Base-by-base conservation (phyloP, 2,797 vertebrate species). In the Acanthornis magna region DNA sequence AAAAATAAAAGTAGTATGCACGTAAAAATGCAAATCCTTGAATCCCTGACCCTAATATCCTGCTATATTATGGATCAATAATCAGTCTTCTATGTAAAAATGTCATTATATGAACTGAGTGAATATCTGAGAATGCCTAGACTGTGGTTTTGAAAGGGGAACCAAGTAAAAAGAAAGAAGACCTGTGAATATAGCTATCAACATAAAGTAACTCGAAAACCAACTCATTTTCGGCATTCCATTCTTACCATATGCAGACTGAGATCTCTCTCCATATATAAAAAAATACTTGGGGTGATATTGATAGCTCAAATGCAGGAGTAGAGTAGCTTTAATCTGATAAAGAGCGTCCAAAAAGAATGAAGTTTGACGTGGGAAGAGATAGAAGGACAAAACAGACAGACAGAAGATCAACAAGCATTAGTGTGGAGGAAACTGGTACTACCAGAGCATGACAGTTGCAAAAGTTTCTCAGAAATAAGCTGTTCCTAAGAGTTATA, bases 101-200 rank as follows among this genome's bases (percentile, higher is more conserved):
- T 53, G 43, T 47, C 29, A 62, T 70, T 88, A 57, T 20, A 13
- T 29, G 23, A 94, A 80, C 45, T 10, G 26, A 85, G 16, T 45
- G 55, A 53, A 91, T 67, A 91, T 43, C 53, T 91, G 16, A 72
- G 36, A 86, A 92, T n/a, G 94, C 94, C 92, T 95, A 95, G 95
- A 95, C 92, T 85, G 92, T 72, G 91, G 91, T 95, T 95, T 96
- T 73, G 55, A 82, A 82, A 84, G 72, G 55, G 71, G 93, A 95
- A 95, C 36, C 43, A 70, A 78, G 30, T n/a, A 54, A 38, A 63
- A 84, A 78, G 67, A 81, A 51, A 51, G 43, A 76, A 25, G 29
- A 88, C 30, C 11, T 29, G 14, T 66, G 74, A 65, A 87, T 40
- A 34, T n/a, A 89, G 47, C 40, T 92, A 66, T 82, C 62, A 89